phyloP scores from a whole-genome alignment of 2,797 vertebrate species.

The Channallabes apus region DNA sequence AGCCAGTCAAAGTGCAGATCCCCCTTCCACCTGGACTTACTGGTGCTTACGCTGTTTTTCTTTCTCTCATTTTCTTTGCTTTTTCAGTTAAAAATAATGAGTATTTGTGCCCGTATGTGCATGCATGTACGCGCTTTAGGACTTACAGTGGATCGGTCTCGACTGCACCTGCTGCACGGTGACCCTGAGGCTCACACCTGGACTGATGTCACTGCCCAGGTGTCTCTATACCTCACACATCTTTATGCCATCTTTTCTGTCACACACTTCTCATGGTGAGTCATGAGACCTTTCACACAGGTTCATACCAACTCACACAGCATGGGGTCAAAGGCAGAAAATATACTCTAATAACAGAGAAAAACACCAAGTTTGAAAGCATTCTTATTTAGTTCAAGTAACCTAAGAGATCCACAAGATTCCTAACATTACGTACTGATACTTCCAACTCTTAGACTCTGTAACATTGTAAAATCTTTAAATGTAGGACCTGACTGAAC shows the following conservation, averaged over 20 bases:
- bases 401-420: not conserved
- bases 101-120: slow-evolving; percentile 2
- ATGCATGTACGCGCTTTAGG: slow-evolving; percentile 69
- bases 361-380: not conserved
- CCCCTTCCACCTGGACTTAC: slow-evolving; percentile 86
- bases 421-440: not conserved
- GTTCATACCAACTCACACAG: not conserved
- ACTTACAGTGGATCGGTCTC: slow-evolving; percentile 80
- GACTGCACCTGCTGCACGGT: slow-evolving; percentile 83
- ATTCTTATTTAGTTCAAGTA: not conserved
- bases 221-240: slow-evolving; percentile 85
- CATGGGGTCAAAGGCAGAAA: no score
- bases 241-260: slow-evolving; percentile 90
- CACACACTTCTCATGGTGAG: slow-evolving; percentile 95
- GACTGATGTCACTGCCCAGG: slow-evolving; percentile 89
- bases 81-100: not conserved
- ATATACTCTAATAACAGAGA: no score
- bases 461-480: not conserved
- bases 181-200: slow-evolving; percentile 81
- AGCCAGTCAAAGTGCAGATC: slow-evolving; percentile 88
- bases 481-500: not conserved
- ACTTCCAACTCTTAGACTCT: not conserved
- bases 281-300: not conserved
- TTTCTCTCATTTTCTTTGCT: not conserved
- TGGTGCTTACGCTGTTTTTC: slow-evolving; percentile 68